Evolutionary conservation across 2,113 vertebrate genomes (phyloP).

Genomic region (Ailuropoda melanoleuca): DNA sequence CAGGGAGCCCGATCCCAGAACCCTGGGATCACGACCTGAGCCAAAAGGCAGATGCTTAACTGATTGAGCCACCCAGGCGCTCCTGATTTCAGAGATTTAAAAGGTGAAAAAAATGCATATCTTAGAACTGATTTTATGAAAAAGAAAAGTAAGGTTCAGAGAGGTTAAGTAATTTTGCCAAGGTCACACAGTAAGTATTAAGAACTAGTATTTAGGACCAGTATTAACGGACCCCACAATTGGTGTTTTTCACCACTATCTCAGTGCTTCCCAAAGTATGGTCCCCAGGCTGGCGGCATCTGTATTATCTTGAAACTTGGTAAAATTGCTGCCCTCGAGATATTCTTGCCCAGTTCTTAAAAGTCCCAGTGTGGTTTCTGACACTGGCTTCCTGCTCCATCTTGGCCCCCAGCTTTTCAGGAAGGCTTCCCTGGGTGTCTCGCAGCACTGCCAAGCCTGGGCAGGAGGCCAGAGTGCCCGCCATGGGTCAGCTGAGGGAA

Average conservation of each 20-base stretch:
- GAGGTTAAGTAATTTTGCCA: background rate
- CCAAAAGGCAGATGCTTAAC: background rate
- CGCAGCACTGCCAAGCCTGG: conserved; percentile 53
- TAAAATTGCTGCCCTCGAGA: background rate
- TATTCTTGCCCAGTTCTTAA: conserved; percentile 37
- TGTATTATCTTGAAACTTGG: background rate
- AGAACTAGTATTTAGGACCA: background rate
- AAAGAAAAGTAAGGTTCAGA: background rate
- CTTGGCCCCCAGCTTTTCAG: conserved; percentile 31
- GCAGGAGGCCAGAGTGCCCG: conserved; percentile 47
- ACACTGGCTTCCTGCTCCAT: conserved; percentile 44
- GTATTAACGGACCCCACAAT: background rate
- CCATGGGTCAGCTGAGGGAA: background rate
- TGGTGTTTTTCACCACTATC: background rate
- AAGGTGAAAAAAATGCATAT: background rate
- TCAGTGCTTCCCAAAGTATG: background rate
- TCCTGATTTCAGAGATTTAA: background rate
- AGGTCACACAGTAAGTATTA: background rate
- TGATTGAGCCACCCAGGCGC: too few relatives aligned
- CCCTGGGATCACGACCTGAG: background rate
- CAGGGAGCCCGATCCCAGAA: background rate
- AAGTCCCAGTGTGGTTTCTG: conserved; percentile 24
- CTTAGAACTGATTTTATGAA: background rate
- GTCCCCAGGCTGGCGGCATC: background rate
- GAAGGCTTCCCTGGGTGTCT: conserved; percentile 53